phyloP scores from a whole-genome alignment of 2,888 invertebrate species.

The Acrobasis suavella region DNA sequence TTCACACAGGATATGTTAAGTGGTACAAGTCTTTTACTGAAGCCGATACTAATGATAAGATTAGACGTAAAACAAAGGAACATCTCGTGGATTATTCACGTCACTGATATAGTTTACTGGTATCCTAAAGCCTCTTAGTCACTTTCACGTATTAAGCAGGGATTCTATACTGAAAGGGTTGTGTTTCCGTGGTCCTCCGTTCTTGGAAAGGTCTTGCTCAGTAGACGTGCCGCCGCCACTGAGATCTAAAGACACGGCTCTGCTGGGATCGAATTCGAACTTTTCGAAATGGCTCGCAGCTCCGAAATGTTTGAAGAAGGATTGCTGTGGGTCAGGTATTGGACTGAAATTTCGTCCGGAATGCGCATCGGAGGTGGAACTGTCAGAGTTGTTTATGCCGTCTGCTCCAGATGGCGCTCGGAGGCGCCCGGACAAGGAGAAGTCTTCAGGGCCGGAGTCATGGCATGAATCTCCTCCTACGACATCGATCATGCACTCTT shows the following conservation, averaged over 20 bases:
- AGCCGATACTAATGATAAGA: slow-evolving; percentile 65
- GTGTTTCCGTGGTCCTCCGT: slow-evolving; percentile 83
- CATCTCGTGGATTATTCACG: slow-evolving; percentile 49
- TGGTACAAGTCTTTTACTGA: slow-evolving; percentile 72
- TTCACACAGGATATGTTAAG: slow-evolving; percentile 79
- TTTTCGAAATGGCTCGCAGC: slow-evolving; percentile 70
- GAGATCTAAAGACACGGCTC: slow-evolving; percentile 77
- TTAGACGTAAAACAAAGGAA: slow-evolving; percentile 63
- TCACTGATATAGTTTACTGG: slow-evolving; percentile 47
- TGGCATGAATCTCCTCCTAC: slow-evolving; percentile 91
- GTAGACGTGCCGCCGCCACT: slow-evolving; percentile 67
- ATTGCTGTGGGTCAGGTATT: slow-evolving; percentile 71
- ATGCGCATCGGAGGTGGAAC: slow-evolving; percentile 76
- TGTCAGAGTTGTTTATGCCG: slow-evolving; percentile 83
- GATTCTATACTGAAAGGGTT: slow-evolving; percentile 97
- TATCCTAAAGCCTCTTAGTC: slow-evolving; percentile 63
- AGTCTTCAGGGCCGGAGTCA: slow-evolving; percentile 85
- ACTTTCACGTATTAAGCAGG: slow-evolving; percentile 87
- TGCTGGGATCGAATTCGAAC: slow-evolving; percentile 76
- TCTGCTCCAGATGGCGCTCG: slow-evolving; percentile 83
- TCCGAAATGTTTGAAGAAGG: slow-evolving; percentile 73
- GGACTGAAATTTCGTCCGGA: slow-evolving; percentile 75
- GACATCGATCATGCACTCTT: slow-evolving; percentile 91
- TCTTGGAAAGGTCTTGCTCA: slow-evolving; percentile 78
- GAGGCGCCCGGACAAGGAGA: slow-evolving; percentile 82